phyloP scores from a whole-genome alignment of 2,113 vertebrate species.

The Syngnathus floridae region DNA sequence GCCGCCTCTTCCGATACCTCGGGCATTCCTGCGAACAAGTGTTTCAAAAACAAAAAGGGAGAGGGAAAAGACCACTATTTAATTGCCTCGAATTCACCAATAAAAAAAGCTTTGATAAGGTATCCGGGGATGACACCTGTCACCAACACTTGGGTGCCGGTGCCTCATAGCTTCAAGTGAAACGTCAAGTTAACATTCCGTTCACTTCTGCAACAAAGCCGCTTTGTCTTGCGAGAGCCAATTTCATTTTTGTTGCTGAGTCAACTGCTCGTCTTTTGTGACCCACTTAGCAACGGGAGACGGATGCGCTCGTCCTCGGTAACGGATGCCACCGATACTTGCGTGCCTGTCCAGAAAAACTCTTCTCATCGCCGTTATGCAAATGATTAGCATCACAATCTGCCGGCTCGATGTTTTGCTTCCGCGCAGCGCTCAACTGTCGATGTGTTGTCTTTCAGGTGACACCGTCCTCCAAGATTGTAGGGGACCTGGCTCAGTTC shows the following conservation, averaged over 20 bases:
- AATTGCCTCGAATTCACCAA: no score
- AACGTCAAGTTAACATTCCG: no score
- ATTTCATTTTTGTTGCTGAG: no score
- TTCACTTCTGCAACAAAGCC: no score
- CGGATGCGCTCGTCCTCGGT: not conserved
- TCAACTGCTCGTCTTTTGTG: no score
- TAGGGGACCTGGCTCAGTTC: conserved; percentile 94
- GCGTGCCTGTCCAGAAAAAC: conserved; percentile 25
- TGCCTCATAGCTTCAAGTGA: not conserved
- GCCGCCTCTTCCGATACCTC: conserved; percentile 29
- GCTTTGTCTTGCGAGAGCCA: no score
- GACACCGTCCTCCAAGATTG: conserved; percentile 92
- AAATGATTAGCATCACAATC: conserved; percentile 52
- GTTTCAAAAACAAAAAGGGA: conserved; percentile 7
- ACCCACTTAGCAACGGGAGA: no score
- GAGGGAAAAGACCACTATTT: no score
- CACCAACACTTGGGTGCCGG: not conserved
- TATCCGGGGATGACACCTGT: not conserved
- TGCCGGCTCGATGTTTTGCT: conserved; percentile 32
- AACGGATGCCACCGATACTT: conserved; percentile 31
- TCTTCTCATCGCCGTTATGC: conserved; percentile 54
- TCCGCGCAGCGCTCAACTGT: not conserved
- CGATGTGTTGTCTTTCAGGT: conserved; percentile 62
- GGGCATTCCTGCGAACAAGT: conserved; percentile 33
- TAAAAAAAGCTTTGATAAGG: conserved; percentile 22